Evolutionary conservation across 2,113 vertebrate genomes (phyloP).

Genomic region (Actinemys pallida): DNA sequence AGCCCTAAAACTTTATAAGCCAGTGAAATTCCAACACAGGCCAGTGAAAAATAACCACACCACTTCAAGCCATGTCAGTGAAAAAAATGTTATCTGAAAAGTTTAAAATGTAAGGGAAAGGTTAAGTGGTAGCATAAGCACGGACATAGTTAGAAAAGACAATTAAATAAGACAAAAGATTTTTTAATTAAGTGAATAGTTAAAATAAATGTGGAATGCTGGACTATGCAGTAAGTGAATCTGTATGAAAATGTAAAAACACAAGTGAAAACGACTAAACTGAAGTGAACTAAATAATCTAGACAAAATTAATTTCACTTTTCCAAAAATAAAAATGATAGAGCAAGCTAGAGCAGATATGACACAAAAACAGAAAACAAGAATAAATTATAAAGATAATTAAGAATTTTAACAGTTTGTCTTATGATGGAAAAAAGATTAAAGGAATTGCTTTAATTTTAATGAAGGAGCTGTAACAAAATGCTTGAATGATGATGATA

Average conservation of each 20-base stretch:
- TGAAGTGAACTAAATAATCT: not conserved
- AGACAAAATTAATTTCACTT: not conserved
- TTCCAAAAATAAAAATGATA: not conserved
- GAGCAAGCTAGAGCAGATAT: not conserved
- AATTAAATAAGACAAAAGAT: not conserved
- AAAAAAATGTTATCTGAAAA: not conserved
- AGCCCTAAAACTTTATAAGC: conserved; percentile 15
- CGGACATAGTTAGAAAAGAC: not conserved
- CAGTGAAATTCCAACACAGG: not conserved
- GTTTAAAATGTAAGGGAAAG: not conserved
- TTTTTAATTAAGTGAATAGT: not conserved
- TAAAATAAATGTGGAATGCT: not conserved
- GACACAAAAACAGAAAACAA: not conserved
- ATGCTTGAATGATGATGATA: not conserved
- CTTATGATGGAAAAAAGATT: not conserved
- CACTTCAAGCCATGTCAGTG: not conserved
- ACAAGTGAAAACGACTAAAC: not conserved
- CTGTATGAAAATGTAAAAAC: not conserved
- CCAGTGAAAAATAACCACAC: not conserved
- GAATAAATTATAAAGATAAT: not conserved
- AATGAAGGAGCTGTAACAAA: not conserved
- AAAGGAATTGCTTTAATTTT: not conserved
- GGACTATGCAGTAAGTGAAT: not conserved
- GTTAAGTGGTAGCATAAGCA: not conserved
- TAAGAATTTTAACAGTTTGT: not conserved